phyloP scores from a whole-genome alignment of 2,113 vertebrate genomes.

The Garra rufa region DNA sequence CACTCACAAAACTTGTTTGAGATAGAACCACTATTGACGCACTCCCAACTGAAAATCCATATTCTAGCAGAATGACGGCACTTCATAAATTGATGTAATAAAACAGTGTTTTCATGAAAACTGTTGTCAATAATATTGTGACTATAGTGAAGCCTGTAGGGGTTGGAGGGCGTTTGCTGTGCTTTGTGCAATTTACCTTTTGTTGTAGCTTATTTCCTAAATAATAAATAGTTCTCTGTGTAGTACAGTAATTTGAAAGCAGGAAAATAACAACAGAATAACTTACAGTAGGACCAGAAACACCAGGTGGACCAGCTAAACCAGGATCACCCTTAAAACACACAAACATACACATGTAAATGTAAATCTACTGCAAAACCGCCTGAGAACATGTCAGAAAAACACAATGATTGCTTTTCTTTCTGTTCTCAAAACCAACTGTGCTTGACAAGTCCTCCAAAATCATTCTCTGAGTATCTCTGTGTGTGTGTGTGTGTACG shows the following conservation, averaged over 20 bases:
- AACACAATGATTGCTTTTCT: constrained; percentile 2
- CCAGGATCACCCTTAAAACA: constrained; percentile 85
- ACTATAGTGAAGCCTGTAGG: not conserved
- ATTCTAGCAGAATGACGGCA: not conserved
- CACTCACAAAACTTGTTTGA: not conserved
- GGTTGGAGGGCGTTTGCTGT: not conserved
- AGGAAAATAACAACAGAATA: not conserved
- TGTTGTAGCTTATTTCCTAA: not conserved
- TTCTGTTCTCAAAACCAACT: not conserved
- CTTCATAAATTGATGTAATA: not conserved
- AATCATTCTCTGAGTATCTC: not conserved
- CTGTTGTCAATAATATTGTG: not conserved
- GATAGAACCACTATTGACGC: not conserved
- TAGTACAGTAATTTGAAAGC: not conserved
- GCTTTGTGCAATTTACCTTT: not conserved
- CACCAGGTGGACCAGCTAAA: constrained; percentile 79
- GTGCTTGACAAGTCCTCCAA: constrained; percentile 24
- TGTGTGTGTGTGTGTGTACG: not conserved
- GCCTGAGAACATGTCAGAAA: not conserved
- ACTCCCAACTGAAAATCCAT: not conserved
- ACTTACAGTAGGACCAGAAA: constrained; percentile 80
- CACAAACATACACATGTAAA: constrained; percentile 49
- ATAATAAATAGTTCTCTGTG: not conserved
- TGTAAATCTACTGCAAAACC: not conserved
- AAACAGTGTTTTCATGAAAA: not conserved